A percentile compares a stretch with the other conserved stretches of the same genome.
phyloP scores from a whole-genome alignment of 2,113 vertebrate species.

The Dromas ardeola region DNA sequence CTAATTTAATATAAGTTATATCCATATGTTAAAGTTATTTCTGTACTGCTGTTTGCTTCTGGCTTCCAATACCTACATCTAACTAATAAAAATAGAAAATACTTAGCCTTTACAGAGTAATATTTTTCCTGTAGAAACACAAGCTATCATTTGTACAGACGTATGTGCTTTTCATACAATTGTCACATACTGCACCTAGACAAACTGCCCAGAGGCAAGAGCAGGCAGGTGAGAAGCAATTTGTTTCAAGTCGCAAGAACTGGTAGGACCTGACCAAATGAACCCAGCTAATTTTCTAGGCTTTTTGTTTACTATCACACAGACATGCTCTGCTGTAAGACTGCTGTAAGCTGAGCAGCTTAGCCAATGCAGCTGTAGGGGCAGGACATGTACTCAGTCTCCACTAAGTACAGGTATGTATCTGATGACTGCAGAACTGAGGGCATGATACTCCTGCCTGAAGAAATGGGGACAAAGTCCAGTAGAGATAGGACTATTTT shows the following conservation, averaged over 20 bases:
- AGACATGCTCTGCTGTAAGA: background rate
- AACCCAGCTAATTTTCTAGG: background rate
- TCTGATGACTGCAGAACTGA: background rate
- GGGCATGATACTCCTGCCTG: background rate
- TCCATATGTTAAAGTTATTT: background rate
- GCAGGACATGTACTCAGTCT: background rate
- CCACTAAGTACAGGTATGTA: background rate
- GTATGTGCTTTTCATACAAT: background rate
- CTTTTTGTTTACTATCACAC: background rate
- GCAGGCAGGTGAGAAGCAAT: background rate
- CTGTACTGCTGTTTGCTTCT: background rate
- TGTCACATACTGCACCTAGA: background rate
- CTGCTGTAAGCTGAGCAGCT: background rate
- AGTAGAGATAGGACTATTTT: background rate
- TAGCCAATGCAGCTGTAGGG: background rate
- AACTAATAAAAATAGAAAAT: background rate
- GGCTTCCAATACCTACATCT: background rate
- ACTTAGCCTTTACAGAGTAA: background rate
- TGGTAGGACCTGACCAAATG: background rate
- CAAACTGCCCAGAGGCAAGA: background rate
- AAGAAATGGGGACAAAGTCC: background rate
- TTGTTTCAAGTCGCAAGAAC: background rate
- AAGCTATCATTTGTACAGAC: background rate
- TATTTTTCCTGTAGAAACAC: background rate
- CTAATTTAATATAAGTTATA: background rate